Evolutionary conservation across 2,797 vertebrate genomes (phyloP).

Genomic region (Crax fasciolata): DNA sequence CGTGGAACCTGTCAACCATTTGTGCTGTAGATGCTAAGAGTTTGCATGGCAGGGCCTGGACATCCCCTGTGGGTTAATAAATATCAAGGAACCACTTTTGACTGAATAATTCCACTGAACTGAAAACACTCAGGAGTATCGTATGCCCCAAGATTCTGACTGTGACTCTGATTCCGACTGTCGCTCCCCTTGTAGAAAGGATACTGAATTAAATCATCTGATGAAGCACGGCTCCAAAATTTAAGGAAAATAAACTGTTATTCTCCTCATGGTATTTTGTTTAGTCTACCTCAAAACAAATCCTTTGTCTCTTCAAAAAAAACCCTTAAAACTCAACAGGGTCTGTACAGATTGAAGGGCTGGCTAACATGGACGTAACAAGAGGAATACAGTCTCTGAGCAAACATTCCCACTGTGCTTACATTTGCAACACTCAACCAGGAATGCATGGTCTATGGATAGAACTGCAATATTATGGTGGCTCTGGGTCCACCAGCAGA

Average conservation of each 20-base stretch:
- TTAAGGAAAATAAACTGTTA: neutral
- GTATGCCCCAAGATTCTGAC: neutral
- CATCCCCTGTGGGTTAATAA: neutral
- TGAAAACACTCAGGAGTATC: neutral
- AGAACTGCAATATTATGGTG: neutral
- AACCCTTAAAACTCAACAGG: neutral
- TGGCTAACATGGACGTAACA: neutral
- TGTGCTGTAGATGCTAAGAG: neutral
- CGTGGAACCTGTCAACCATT: neutral
- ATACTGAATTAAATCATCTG: neutral
- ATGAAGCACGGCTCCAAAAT: neutral
- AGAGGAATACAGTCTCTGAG: neutral
- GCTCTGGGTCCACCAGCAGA: accelerated
- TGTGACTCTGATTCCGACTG: too few relatives aligned
- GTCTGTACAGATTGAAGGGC: neutral
- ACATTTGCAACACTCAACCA: neutral
- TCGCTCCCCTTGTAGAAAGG: neutral
- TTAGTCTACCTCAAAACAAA: neutral
- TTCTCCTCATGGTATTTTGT: neutral
- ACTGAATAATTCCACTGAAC: neutral
- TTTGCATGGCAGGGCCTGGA: neutral
- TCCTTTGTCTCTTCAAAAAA: neutral
- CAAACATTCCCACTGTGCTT: neutral
- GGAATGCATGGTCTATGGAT: neutral
- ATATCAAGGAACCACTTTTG: neutral